phyloP scores from a whole-genome alignment of 2,113 vertebrate genomes.

The Chascanopsetta lugubris region DNA sequence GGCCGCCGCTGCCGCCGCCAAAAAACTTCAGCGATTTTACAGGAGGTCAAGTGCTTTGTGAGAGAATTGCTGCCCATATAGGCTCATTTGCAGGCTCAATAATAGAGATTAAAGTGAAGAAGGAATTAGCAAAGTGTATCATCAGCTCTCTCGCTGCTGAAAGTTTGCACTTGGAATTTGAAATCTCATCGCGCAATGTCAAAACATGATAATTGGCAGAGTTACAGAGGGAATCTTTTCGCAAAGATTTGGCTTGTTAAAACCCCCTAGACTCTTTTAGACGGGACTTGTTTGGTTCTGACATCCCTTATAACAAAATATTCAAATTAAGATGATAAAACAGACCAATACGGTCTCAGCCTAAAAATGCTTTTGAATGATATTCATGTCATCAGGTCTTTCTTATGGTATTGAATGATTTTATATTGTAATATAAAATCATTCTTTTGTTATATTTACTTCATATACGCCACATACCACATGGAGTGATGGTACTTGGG shows the following conservation, averaged over 20 bases:
- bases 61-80: slow-evolving; percentile 31
- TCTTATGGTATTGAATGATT: too few relatives aligned
- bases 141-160: slow-evolving; percentile 25
- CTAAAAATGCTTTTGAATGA: too few relatives aligned
- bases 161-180: slow-evolving; percentile 48
- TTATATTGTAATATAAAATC: too few relatives aligned
- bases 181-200: slow-evolving; percentile 44
- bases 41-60: slow-evolving; percentile 63
- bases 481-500: too few relatives aligned
- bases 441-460: too few relatives aligned
- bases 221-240: slow-evolving; percentile 36
- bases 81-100: slow-evolving; percentile 41
- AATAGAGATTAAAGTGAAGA: slow-evolving; percentile 61
- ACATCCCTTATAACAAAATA: background rate
- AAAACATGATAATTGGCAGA: slow-evolving; percentile 54
- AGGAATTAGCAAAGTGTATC: slow-evolving; percentile 48
- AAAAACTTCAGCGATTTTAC: slow-evolving; percentile 54
- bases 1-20: slow-evolving; percentile 43
- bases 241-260: slow-evolving; percentile 51
- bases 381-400: too few relatives aligned
- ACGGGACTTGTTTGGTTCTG: slow-evolving; percentile 8
- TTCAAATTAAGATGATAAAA: background rate
- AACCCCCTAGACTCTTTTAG: slow-evolving; percentile 15
- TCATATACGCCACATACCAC: too few relatives aligned
- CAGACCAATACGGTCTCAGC: too few relatives aligned